Evolutionary conservation across 2,113 vertebrate species (phyloP).

Genomic region (Numenius arquata): DNA sequence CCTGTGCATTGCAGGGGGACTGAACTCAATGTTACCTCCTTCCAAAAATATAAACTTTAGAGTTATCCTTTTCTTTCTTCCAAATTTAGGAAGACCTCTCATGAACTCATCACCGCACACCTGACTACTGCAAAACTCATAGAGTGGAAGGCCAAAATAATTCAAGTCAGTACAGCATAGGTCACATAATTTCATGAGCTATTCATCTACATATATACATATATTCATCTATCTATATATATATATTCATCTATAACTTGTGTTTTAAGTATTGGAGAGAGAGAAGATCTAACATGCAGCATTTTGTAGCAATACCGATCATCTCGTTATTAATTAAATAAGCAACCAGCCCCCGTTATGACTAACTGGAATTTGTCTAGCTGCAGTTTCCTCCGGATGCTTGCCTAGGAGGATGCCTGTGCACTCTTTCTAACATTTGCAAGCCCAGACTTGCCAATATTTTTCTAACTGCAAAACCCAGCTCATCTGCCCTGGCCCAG

Average conservation of each 20-base stretch:
- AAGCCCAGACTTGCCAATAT: not conserved
- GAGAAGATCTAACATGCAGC: not conserved
- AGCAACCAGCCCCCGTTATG: not conserved
- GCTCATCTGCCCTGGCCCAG: not conserved
- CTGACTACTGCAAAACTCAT: not conserved
- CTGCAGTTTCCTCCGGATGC: not conserved
- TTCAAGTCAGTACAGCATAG: not conserved
- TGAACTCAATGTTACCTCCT: not conserved
- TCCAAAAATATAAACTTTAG: not conserved
- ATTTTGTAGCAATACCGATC: not conserved
- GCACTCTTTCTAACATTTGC: not conserved
- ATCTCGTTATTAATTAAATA: not conserved
- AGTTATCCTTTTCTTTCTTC: not conserved
- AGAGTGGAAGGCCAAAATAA: not conserved
- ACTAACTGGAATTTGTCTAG: not conserved
- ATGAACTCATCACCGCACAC: not conserved
- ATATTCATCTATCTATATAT: not conserved
- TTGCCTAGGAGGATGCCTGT: not conserved
- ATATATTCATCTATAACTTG: not conserved
- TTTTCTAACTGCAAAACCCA: not conserved
- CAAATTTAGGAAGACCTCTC: not conserved
- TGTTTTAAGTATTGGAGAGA: not conserved
- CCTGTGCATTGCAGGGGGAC: not conserved
- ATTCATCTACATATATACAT: not conserved
- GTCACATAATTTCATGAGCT: not conserved